Percentiles rank a stretch among this genome's conserved stretches.
phyloP scores from a whole-genome alignment of 2,888 invertebrate genomes.

The Drosophila anceps region DNA sequence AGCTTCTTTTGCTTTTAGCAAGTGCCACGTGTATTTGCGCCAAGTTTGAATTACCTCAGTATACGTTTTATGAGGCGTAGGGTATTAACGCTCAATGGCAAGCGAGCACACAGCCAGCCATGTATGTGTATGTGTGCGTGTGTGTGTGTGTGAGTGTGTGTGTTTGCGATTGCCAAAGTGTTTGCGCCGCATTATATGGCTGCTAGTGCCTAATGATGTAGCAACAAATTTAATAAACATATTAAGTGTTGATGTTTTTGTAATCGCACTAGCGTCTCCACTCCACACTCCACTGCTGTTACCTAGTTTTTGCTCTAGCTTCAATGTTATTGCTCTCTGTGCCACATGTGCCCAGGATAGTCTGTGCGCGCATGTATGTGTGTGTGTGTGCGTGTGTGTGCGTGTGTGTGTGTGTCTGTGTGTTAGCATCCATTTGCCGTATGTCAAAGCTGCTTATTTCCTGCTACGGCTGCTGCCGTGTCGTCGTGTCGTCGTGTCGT shows the following conservation, averaged over 20 bases:
- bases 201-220: slow-evolving; percentile 81
- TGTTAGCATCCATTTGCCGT: slow-evolving; percentile 33
- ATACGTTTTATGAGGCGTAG: slow-evolving; percentile 63
- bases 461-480: slow-evolving; percentile 27
- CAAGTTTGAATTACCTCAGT: slow-evolving; percentile 62
- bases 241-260: slow-evolving; percentile 81
- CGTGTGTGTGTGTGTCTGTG: neutral
- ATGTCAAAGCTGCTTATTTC: slow-evolving; percentile 46
- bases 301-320: slow-evolving; percentile 40
- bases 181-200: slow-evolving; percentile 75
- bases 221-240: slow-evolving; percentile 82
- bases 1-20: slow-evolving; percentile 40
- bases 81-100: slow-evolving; percentile 50
- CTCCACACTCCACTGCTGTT: slow-evolving; percentile 25
- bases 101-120: slow-evolving; percentile 1
- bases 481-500: slow-evolving; percentile 10
- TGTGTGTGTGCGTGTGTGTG: neutral
- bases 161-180: slow-evolving; percentile 54
- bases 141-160: slow-evolving; percentile 12
- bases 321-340: slow-evolving; percentile 34
- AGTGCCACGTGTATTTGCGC: slow-evolving; percentile 52
- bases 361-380: neutral
- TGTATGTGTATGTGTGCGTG: neutral
- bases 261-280: slow-evolving; percentile 64
- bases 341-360: slow-evolving; percentile 36